Evolutionary conservation across 2,888 invertebrate species (phyloP), one percentile per base, ranked within the genome.

Genomic region (Acanthosoma haemorrhoidale): DNA sequence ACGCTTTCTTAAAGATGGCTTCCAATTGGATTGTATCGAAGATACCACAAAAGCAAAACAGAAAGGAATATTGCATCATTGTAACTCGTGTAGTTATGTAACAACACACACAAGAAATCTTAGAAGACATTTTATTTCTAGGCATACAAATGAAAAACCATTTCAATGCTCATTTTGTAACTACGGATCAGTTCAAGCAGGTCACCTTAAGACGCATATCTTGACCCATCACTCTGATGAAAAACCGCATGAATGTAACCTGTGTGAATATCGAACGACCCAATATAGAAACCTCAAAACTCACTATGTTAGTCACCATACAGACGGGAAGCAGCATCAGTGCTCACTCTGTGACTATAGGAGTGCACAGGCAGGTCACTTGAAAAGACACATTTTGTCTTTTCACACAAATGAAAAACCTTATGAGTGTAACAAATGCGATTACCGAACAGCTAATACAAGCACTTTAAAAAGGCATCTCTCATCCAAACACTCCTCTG

Each of bases 61-160:
- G 25, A 51, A 51, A 51, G 51, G 51, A 25, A 51, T 25, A 25
- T 51, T 51, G 6, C 51, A 51, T 13, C 51, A 51, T 51, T 51
- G 51, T n/a, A 51, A 51, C 21, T 25, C 29, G 21, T 51, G 51
- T n/a, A 11, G 29, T 6, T 51, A 51, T 51, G 51, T 25, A 3
- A 51, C 51, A 4, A 25, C 51, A n/a, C 51, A 51, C 25, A 51
- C 51, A 25, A 51, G 51, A 51, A 51, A 51, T 51, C 51, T 51
- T 21, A 51, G 51, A 25, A 51, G 51, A 11, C 51, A 51, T 51
- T 51, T 51, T 29, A 21, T 51, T n/a, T 51, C 25, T 25, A 11
- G 51, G 21, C 51, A 51, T 25, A 51, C 51, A 9, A 51, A 51
- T 4, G 51, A 51, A 25, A 51, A 51, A 51, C 51, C 51, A 5